Evolutionary conservation across 2,888 invertebrate species (phyloP).

Genomic region (Strigamia maritima): DNA sequence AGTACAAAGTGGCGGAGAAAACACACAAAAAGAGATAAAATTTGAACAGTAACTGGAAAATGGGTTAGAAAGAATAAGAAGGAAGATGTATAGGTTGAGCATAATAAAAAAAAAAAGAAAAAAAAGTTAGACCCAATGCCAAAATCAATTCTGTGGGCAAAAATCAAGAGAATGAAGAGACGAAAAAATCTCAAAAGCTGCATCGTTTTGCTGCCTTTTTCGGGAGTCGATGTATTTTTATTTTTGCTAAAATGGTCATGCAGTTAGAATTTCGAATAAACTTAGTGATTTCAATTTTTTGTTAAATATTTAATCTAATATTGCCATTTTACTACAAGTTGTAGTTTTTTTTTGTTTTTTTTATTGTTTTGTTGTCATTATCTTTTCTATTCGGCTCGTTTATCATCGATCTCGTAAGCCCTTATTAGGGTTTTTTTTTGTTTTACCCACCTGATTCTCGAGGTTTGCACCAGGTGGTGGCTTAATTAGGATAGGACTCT

Average conservation of each 20-base stretch:
- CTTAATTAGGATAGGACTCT: neutral
- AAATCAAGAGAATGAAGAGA: neutral
- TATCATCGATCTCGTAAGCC: neutral
- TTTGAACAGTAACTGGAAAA: constrained; percentile 5
- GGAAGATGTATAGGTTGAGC: neutral
- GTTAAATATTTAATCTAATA: neutral
- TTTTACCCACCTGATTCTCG: neutral
- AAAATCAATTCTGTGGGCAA: neutral
- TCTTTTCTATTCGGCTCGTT: neutral
- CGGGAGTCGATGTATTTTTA: neutral
- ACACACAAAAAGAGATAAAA: constrained; percentile 2
- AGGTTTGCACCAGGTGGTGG: neutral
- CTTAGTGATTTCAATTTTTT: neutral
- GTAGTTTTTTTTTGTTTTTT: no score
- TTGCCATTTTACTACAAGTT: neutral
- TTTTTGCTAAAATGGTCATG: neutral
- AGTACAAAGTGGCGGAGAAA: neutral
- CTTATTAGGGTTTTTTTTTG: neutral
- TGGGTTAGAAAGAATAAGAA: neutral
- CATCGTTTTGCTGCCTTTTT: neutral
- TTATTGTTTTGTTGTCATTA: neutral
- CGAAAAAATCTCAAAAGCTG: neutral
- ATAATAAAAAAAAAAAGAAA: neutral
- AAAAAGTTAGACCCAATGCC: neutral
- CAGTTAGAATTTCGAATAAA: neutral